Evolutionary conservation across 2,113 vertebrate species (phyloP), one percentile per base, ranked within the genome.

Genomic region (Strigops habroptila): DNA sequence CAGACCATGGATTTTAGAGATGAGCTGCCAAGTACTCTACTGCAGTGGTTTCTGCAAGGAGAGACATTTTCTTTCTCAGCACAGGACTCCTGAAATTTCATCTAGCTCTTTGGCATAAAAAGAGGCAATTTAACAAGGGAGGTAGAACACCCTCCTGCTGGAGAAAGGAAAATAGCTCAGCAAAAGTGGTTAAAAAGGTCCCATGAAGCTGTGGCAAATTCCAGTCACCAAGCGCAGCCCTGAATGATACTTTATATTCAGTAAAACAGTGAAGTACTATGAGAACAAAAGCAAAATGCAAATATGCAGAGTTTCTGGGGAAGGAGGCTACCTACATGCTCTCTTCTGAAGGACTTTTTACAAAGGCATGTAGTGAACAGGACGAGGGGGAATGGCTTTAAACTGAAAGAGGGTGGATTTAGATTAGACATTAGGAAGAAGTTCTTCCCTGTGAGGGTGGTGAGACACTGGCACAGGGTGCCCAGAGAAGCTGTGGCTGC

Each of bases 1-100:
- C 57, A 99, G 97, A 64, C 99, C 99, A 0, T 99, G 99, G 96
- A 99, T 99, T 97, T 99, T 99, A 10, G 99, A 99, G 98, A 94
- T 99, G 99, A 76, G 99, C 99, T 18, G 99, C 99, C 33, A 99
- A 98, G 44, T 99, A 99, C 75, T 99, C 99, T 6, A 98, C 98
- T 8, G 99, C 99, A 13, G 99, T 99, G 99, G 99, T 97, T 99
- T 99, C 99, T 99, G 94, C 79, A 97, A 97, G 23, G 77, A 96
- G 63, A 95, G 41, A 89, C 14, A 68, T 8, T 80, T 93, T 84
- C 79, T 52, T 95, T 59, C 69, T 94, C 65, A 94, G 69, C 31
- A 84, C 17, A 23, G 57, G 62, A 64, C 55, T 75, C 28, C 25
- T 22, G 22, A 82, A 75, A 68, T 35, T 55, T 81, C 60, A 69